These are phyloP conservation scores for Macropus fuliginosus DNA, from an alignment of 2,797 vertebrate species.

Conservation along the genomic window DNA sequence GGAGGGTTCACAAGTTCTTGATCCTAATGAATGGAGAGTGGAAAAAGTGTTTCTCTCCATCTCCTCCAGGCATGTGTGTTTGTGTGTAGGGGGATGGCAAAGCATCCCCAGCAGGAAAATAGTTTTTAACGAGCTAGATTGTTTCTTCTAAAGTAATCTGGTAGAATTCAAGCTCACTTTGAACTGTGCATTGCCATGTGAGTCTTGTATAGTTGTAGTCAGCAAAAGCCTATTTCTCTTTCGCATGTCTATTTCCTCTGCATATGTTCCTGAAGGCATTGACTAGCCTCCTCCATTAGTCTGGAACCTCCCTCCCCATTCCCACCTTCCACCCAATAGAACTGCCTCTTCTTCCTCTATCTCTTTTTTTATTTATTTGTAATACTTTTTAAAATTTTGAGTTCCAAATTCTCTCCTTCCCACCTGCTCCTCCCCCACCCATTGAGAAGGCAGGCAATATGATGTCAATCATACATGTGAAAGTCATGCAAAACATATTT, in stretches of 20 bases:
- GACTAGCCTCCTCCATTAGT: neutral
- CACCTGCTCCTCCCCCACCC: neutral
- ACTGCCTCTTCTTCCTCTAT: neutral
- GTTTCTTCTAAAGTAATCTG: neutral
- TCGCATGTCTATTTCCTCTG: neutral
- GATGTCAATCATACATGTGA: neutral
- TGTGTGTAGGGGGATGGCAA: neutral
- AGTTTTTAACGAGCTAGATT: neutral
- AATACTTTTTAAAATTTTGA: neutral
- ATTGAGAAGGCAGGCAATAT: neutral
- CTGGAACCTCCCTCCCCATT: neutral
- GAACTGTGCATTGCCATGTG: neutral
- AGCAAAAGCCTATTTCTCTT: neutral
- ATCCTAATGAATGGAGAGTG: neutral
- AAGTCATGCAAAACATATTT: neutral
- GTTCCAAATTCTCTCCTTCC: neutral
- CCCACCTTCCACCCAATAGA: neutral
- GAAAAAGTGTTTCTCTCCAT: neutral
- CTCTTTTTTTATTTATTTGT: neutral
- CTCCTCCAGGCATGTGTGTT: neutral
- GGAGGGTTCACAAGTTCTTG: neutral
- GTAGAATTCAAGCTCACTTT: neutral
- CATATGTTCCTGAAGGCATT: neutral
- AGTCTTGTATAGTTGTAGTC: neutral
- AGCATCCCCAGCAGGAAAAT: neutral